Evolutionary conservation across 2,797 vertebrate genomes (phyloP).

Genomic region (Echiichthys vipera): DNA sequence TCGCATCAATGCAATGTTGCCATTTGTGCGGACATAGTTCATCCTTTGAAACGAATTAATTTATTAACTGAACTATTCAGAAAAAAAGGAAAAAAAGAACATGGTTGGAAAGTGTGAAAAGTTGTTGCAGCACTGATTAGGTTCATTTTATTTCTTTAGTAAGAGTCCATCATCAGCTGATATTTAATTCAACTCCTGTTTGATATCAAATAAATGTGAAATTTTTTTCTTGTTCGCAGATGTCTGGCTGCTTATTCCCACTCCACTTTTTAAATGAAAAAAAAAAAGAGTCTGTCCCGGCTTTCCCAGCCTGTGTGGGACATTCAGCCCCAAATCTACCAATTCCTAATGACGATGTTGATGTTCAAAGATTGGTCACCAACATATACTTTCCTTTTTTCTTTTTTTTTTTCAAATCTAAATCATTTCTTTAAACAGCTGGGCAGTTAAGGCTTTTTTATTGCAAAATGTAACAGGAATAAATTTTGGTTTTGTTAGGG

Average conservation of each 20-base stretch:
- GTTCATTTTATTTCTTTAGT: slow-evolving; percentile 91
- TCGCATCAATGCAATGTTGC: slow-evolving; percentile 66
- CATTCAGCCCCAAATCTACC: not conserved
- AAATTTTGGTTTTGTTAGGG: not conserved
- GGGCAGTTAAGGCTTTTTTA: no score
- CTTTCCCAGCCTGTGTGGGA: not conserved
- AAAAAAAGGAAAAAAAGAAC: slow-evolving; percentile 57
- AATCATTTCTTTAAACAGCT: not conserved
- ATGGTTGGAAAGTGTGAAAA: slow-evolving; percentile 75
- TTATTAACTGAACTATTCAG: slow-evolving; percentile 83
- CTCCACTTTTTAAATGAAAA: no score
- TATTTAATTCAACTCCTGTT: slow-evolving; percentile 99
- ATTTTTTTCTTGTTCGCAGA: slow-evolving; percentile 93
- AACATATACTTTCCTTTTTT: not conserved
- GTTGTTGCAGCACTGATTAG: slow-evolving; percentile 86
- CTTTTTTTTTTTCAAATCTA: no score
- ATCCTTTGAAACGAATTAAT: slow-evolving; percentile 85
- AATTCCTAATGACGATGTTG: not conserved
- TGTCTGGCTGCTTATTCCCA: slow-evolving; percentile 64
- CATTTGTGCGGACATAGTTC: slow-evolving; percentile 73
- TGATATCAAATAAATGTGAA: slow-evolving; percentile 99
- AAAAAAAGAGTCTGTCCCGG: not conserved
- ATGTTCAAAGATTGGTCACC: not conserved
- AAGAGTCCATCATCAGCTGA: slow-evolving; percentile 96
- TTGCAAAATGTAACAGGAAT: not conserved